Base-by-base conservation (phyloP, 35 echinoderm and acorn worm species). In the Diadema setosum region DNA sequence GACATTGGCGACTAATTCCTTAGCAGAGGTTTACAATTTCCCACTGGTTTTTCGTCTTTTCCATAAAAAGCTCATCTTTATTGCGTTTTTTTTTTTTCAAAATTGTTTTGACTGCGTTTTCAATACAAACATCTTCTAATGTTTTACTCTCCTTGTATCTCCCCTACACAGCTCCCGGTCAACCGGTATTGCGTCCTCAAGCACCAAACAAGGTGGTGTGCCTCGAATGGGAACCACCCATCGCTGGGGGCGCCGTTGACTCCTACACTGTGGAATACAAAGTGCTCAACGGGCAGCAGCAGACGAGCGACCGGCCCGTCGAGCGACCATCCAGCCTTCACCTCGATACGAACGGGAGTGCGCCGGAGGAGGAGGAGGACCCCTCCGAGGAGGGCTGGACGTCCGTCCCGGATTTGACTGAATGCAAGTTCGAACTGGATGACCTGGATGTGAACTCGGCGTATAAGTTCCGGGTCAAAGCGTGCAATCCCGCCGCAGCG, bases 201-300 rank as follows among this genome's bases (percentile, higher is more conserved):
- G 45, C 80, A 30, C 86, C 87, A 23, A 94, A 93, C 60, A 61
- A 76, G 7, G 46, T 81, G 15, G 64, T 88, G 0, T 75, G 41
- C 14, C 9, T 97, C 35, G 69, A 65, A 50, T 97, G 95, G 95
- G 80, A 36, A 5, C 40, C 83, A 37, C 46, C 95, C 17, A 21
- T 60, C 17, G 80, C 60, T 40, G 75, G 64, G 32, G 83, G 78
- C 48, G 52, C 75, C 55, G 88, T 90, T 32, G 91, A 90, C n/a
- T 60, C 84, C 14, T 97, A 97, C 50, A 83, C 45, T 14, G 20
- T 97, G 14, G 83, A 97, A 42, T 97, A 93, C 83, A 86, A 87
- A 3, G 82, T 90, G 26, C 58, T 85, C 18, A 40, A 67, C 26
- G 21, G 6, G 31, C 76, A 39, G 26, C 14, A 37, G 59, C 69